These are phyloP conservation scores for Himantopus leucocephalus DNA, from an alignment of 2,113 vertebrate species.

Conservation along the genomic window DNA sequence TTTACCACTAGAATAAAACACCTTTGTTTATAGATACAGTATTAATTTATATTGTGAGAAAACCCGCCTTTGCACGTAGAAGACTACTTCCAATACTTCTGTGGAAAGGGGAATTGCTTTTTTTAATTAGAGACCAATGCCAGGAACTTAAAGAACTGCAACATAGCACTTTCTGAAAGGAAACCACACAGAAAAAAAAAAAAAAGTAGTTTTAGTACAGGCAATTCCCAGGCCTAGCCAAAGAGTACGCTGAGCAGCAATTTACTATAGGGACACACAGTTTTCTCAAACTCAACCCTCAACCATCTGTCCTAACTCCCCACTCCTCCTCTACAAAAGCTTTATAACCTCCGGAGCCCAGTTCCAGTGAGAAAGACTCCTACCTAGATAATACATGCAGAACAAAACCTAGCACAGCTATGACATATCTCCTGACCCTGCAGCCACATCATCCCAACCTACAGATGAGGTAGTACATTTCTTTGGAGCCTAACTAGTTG, in stretches of 20 bases:
- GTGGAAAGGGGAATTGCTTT: background rate
- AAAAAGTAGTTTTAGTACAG: background rate
- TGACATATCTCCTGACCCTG: background rate
- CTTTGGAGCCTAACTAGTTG: constrained; percentile 29
- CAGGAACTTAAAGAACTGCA: background rate
- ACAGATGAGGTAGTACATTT: constrained; percentile 60
- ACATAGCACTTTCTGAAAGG: background rate
- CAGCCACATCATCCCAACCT: background rate
- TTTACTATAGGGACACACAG: background rate
- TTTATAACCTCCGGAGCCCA: background rate
- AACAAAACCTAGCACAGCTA: background rate
- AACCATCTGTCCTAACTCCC: background rate
- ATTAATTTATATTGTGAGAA: background rate
- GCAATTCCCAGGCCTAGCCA: background rate
- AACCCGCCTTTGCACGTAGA: background rate
- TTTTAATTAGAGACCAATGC: background rate
- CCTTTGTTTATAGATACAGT: background rate
- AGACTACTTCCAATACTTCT: background rate
- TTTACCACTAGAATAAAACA: background rate
- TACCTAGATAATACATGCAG: background rate
- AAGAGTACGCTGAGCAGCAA: constrained; percentile 15
- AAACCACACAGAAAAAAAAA: background rate
- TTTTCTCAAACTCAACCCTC: background rate
- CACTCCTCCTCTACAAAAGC: background rate
- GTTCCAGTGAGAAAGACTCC: background rate